Evolutionary conservation across 1,140 invertebrate species (phyloP).

Genomic region (Hyposmocoma kahamanoa): DNA sequence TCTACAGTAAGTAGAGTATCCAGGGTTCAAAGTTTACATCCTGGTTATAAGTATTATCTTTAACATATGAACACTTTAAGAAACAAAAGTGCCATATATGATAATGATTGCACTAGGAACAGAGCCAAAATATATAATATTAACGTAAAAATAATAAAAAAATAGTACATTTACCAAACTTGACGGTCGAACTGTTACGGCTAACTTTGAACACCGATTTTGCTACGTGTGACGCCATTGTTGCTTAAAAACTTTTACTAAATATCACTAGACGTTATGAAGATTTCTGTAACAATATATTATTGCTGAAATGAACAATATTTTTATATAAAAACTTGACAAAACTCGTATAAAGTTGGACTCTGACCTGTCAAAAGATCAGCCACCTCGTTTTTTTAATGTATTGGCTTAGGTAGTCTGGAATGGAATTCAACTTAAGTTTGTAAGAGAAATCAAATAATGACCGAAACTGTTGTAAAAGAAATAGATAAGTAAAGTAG

Average conservation of each 20-base stretch:
- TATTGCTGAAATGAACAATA: constrained; percentile 12
- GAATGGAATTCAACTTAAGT: too few relatives aligned
- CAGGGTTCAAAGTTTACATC: too few relatives aligned
- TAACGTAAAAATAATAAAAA: constrained; percentile 7
- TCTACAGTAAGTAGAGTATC: too few relatives aligned
- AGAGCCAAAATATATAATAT: not conserved
- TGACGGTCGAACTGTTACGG: constrained; percentile 41
- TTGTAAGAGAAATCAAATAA: too few relatives aligned
- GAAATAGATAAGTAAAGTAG: too few relatives aligned
- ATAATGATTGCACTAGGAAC: too few relatives aligned
- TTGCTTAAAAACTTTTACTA: constrained; percentile 13
- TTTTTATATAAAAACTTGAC: constrained; percentile 22
- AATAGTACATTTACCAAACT: constrained; percentile 46
- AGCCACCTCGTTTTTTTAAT: not conserved
- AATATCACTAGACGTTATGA: constrained; percentile 15
- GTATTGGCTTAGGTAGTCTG: too few relatives aligned
- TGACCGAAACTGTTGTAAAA: too few relatives aligned
- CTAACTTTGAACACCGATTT: constrained; percentile 50
- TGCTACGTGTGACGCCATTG: constrained; percentile 58
- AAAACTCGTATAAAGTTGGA: constrained; percentile 55
- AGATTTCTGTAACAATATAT: constrained; percentile 23
- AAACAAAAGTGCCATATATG: too few relatives aligned
- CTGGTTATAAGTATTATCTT: too few relatives aligned
- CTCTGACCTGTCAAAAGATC: constrained; percentile 41
- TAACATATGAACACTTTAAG: too few relatives aligned